A percentile compares a stretch with the other conserved stretches of the same genome.
phyloP scores from a whole-genome alignment of 2,113 vertebrate species.

The Pelobates fuscus region DNA sequence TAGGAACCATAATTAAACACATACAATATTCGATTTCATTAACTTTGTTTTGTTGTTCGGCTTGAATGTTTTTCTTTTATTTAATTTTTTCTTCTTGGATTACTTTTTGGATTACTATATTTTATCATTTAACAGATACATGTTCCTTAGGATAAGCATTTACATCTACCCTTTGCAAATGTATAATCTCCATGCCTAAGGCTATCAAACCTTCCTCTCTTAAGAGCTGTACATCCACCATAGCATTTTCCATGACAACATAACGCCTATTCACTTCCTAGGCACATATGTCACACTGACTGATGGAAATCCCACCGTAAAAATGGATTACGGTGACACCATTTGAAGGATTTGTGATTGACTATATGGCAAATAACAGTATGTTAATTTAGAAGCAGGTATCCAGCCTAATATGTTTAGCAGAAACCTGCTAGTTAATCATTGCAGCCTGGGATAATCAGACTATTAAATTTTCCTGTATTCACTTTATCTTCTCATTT shows the following conservation, averaged over 20 bases:
- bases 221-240: constrained; percentile 37
- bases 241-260: constrained; percentile 42
- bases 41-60: neutral
- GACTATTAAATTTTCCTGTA: neutral
- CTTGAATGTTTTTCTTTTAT: neutral
- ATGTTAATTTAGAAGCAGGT: constrained; percentile 16
- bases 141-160: constrained; percentile 34
- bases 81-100: neutral
- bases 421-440: neutral
- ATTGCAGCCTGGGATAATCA: neutral
- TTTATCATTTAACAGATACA: constrained; percentile 21
- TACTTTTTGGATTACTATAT: constrained; percentile 4
- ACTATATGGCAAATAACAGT: constrained; percentile 4
- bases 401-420: neutral
- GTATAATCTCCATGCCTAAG: constrained; percentile 47
- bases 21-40: too few species aligned
- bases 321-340: constrained; percentile 44
- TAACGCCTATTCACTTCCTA: constrained; percentile 38
- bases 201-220: constrained; percentile 29
- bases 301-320: constrained; percentile 29
- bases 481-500: neutral
- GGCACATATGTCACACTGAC: constrained; percentile 42
- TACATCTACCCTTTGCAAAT: constrained; percentile 21
- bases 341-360: constrained; percentile 31
- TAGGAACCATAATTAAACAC: too few species aligned